Base-by-base conservation (phyloP, 35 echinoderm and acorn worm genomes). In the Apostichopus californicus region DNA sequence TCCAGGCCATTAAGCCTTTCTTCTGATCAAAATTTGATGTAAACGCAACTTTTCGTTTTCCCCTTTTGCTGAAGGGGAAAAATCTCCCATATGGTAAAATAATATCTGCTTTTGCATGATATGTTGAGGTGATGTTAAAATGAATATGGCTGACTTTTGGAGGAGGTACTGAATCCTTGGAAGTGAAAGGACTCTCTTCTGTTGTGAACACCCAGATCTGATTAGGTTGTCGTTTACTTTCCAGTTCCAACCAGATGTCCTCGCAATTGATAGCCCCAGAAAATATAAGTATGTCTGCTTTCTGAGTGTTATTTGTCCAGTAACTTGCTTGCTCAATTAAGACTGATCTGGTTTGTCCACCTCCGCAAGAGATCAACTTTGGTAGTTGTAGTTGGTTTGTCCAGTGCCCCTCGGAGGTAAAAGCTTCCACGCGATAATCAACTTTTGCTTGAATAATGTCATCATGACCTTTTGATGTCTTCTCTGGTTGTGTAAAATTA, bases 281-380 rank as follows among this genome's bases (percentile, higher is more conserved):
- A 55, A 83, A 83, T 8, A 83, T 55, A 9, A 83, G 20, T 55
- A 83, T 55, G 56, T 83, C 80, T 11, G 80, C 80, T 14, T 17
- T 12, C 14, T 57, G 14, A 21, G 56, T 21, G 15, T 55, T 83
- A n/a, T 17, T 73, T 21, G 26, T 28, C 26, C 26, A 28, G 26
- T 28, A 1, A 28, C 26, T 28, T 28, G 26, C 26, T 28, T 28
- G 26, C 26, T 28, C 26, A 28, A 28, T 28, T 28, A 28, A 28
- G 26, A 28, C 26, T 28, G 26, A 28, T 28, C 26, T 28, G 26
- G 26, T 28, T 28, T 28, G 26, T 28, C 26, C 26, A 28, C 26
- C 26, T 28, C 26, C 26, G 26, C 26, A 28, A 28, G 26, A 28
- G 26, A 28, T 28, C 26, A 28, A 28, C 26, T 28, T 28, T 28